Evolutionary conservation across 2,888 invertebrate genomes (phyloP).

Genomic region (Drosophila mettleri): DNA sequence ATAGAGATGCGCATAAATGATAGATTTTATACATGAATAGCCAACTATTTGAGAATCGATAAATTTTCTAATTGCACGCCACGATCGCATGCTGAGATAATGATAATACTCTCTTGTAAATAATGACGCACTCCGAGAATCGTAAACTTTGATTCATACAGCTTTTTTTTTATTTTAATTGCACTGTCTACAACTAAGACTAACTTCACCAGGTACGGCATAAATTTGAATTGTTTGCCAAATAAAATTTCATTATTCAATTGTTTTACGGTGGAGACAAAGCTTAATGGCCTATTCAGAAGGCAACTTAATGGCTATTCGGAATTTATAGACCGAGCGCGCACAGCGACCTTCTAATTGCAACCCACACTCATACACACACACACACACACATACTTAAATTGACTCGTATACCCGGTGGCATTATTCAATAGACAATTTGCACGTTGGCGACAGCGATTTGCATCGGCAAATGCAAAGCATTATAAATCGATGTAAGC

Average conservation of each 20-base stretch:
- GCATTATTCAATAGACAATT: conserved; percentile 60
- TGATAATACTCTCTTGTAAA: conserved; percentile 28
- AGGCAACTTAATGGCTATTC: conserved; percentile 24
- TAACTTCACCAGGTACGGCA: background rate
- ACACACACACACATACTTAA: conserved; percentile 9
- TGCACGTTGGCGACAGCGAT: conserved; percentile 77
- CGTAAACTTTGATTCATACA: background rate
- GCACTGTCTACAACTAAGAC: background rate
- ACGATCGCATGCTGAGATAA: conserved; percentile 61
- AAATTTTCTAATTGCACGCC: conserved; percentile 78
- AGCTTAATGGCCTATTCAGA: conserved; percentile 42
- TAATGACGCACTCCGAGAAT: conserved; percentile 31
- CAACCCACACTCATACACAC: conserved; percentile 36
- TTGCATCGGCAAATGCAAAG: conserved; percentile 63
- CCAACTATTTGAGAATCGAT: conserved; percentile 70
- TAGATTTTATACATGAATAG: conserved; percentile 56
- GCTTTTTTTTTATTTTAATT: background rate
- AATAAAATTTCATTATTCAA: conserved; percentile 37
- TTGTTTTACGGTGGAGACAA: conserved; percentile 20
- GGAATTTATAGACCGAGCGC: conserved; percentile 56
- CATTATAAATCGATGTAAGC: conserved; percentile 63
- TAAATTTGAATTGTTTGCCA: conserved; percentile 18
- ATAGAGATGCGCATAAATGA: conserved; percentile 29
- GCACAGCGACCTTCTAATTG: conserved; percentile 48
- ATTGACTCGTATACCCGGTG: conserved; percentile 43